Evolutionary conservation across 2,888 invertebrate species (phyloP), one percentile per base, ranked within the genome.

Genomic region (Smittia aterrima): DNA sequence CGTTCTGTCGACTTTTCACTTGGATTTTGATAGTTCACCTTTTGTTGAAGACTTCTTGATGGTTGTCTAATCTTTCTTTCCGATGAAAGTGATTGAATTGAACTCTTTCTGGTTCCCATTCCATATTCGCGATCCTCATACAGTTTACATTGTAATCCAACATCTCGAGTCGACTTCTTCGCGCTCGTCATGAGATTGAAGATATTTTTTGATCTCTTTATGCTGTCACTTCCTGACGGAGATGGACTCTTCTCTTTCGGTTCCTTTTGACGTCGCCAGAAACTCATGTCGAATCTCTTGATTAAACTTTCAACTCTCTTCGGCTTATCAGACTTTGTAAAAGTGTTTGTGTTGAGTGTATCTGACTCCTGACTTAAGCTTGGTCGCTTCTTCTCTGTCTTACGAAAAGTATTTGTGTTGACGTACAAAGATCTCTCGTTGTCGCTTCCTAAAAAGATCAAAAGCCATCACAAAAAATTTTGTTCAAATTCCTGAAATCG

Each of bases 291-390:
- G 18, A 74, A 54, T 20, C 54, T 22, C 16, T 66, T 74, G 1
- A 74, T 74, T 11, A 74, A 74, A 27, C 74, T 74, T 18, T 74
- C 74, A 13, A 74, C 74, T 16, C 74, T 27, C 18, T 74, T 74
- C 7, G 74, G 66, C 64, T 74, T 74, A 1, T 38, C n/a, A 9
- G 66, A 66, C 20, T 74, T 74, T 66, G 74, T 74, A 16, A 72
- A 72, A 18, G 72, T 72, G n/a, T 32, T 38, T 11, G 53, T 25
- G 41, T 74, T 74, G 18, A 66, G 47, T 47, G 41, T 74, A n/a
- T 64, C 74, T 1, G 47, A 41, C 38, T 74, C 66, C 25, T 74
- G 74, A 25, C 47, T 66, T 41, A 66, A 20, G 20, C 53, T 64
- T 11, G 47, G n/a, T n/a, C 66, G 74, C 20, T 64, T 47, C 11